These are phyloP conservation scores for Rhincodon typus DNA, from an alignment of 2,797 vertebrate species.

Conservation along the genomic window DNA sequence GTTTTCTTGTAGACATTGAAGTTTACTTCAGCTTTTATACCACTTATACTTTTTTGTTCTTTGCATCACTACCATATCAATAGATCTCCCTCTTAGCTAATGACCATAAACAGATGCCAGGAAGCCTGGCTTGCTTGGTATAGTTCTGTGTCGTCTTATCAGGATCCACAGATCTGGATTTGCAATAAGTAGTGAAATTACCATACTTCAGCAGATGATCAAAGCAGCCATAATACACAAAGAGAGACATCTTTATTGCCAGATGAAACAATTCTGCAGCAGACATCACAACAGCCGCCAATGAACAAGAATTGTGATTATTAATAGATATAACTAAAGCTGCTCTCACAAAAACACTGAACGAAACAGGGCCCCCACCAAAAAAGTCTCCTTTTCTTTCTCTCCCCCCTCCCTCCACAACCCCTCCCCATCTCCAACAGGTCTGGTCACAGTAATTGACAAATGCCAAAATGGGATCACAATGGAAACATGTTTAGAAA, in stretches of 20 bases:
- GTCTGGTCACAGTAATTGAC: too few species aligned
- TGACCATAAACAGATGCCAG: background rate
- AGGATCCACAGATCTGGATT: background rate
- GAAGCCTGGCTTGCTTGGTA: background rate
- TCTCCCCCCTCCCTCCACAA: too few species aligned
- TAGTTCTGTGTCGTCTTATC: background rate
- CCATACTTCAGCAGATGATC: background rate
- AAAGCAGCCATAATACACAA: background rate
- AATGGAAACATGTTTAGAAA: background rate
- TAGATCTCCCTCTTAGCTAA: background rate
- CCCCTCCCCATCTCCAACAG: too few species aligned
- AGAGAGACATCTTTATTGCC: background rate
- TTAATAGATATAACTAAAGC: background rate
- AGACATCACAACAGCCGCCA: background rate
- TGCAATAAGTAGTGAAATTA: background rate
- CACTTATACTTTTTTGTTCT: background rate
- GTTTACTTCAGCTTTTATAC: background rate
- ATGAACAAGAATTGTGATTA: background rate
- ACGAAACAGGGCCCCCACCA: too few species aligned
- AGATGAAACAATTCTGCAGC: background rate
- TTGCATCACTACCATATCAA: background rate
- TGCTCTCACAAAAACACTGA: background rate
- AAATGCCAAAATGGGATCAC: too few species aligned
- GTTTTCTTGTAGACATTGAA: background rate
- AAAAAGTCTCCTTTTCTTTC: too few species aligned